Conservation (phyloP, 53 echinoderm and acorn worm species). For the Henricia sp. region DNA sequence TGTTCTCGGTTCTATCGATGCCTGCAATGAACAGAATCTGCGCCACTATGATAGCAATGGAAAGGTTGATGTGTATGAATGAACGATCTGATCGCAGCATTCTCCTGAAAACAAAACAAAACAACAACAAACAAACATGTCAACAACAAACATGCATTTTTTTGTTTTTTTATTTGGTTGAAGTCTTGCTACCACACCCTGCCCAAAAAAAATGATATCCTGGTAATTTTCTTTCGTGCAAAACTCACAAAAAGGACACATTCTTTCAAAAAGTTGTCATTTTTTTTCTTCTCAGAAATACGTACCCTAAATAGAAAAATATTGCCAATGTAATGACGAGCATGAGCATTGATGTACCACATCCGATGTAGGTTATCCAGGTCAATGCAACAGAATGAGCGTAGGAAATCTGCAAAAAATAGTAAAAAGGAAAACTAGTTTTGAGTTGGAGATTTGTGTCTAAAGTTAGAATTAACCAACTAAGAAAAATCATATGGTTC, state of each 20-base stretch:
- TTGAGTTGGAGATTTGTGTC: not conserved
- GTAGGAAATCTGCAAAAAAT: slow-evolving; percentile 35
- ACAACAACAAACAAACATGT: too few species aligned
- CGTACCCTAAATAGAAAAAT: slow-evolving; percentile 71
- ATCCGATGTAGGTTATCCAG: slow-evolving; percentile 78
- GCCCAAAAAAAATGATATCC: too few species aligned
- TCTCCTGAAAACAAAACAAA: not conserved
- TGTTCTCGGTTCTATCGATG: slow-evolving; percentile 48
- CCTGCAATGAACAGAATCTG: slow-evolving; percentile 72
- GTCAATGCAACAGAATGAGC: slow-evolving; percentile 36
- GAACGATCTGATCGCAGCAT: slow-evolving; percentile 56
- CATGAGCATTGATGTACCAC: slow-evolving; percentile 61
- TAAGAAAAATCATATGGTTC: too few species aligned
- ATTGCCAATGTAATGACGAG: slow-evolving; percentile 54
- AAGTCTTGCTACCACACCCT: not conserved
- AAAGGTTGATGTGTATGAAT: slow-evolving; percentile 74
- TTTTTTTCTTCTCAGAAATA: too few species aligned
- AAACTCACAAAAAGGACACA: too few species aligned
- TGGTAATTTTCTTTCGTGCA: too few species aligned
- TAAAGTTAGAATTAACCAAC: not conserved
- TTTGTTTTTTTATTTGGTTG: too few species aligned
- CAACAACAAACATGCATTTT: too few species aligned
- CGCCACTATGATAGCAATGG: slow-evolving; percentile 50
- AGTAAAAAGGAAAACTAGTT: not conserved
- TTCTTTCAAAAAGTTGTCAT: too few species aligned